Conservation (phyloP, 2,797 vertebrate genomes). For the Sphenodon punctatus region DNA sequence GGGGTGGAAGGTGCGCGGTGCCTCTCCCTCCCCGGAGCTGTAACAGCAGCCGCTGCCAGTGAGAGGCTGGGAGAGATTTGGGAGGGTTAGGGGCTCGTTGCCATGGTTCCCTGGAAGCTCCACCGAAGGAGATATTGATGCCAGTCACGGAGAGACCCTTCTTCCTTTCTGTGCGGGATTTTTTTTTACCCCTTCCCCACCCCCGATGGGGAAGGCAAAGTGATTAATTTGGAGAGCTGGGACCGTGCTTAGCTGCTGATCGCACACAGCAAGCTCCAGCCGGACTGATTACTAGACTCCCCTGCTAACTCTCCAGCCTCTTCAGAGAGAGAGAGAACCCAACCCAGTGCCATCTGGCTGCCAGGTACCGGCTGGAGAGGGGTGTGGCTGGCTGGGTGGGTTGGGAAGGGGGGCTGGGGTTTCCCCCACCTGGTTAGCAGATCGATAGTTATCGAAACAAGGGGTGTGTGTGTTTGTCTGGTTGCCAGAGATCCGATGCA, state of each 20-base stretch:
- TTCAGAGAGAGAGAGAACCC: not conserved
- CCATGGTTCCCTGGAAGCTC: slow-evolving; percentile 71
- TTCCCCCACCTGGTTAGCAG: not conserved
- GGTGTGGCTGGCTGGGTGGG: rapidly evolving
- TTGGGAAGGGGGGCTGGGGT: not conserved
- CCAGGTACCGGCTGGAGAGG: not conserved
- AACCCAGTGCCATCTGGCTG: not conserved
- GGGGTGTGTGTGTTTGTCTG: not conserved
- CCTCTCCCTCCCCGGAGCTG: not conserved
- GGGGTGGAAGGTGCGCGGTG: not conserved
- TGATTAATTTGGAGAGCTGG: slow-evolving; percentile 39
- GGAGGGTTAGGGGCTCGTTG: slow-evolving; percentile 61
- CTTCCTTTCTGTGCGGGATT: slow-evolving; percentile 45
- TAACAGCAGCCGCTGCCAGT: not conserved
- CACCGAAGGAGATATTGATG: slow-evolving; percentile 65
- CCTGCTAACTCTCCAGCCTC: not conserved
- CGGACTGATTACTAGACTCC: too few relatives aligned
- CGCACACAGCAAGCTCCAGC: not conserved
- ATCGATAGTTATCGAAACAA: not conserved
- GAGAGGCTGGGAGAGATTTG: slow-evolving; percentile 8
- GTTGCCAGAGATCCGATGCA: too few relatives aligned
- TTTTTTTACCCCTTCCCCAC: not conserved
- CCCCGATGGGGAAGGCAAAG: slow-evolving; percentile 26
- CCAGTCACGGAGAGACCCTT: slow-evolving; percentile 70
- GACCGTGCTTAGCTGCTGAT: not conserved